Percentiles rank a stretch among this genome's conserved stretches.
Evolutionary conservation across 2,113 vertebrate genomes (phyloP).

Genomic region (Perognathus longimembris): DNA sequence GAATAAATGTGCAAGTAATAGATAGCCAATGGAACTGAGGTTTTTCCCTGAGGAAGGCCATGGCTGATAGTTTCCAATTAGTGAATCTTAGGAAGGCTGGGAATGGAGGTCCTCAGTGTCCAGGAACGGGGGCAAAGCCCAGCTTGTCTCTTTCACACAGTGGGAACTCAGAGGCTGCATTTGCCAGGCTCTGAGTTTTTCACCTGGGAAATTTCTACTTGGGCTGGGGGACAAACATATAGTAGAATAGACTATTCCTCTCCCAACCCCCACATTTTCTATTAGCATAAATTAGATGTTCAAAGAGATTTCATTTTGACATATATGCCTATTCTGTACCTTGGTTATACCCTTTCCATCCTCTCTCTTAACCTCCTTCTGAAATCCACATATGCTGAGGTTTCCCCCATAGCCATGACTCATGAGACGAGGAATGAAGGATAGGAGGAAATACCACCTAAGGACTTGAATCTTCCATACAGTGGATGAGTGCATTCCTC

Average conservation of each 20-base stretch:
- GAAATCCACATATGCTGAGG: background rate
- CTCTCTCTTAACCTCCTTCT: no score
- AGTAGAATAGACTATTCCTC: background rate
- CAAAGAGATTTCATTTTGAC: no score
- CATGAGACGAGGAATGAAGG: background rate
- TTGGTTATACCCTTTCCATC: no score
- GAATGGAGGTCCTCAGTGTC: background rate
- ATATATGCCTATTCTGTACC: no score
- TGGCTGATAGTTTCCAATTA: background rate
- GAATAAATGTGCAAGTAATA: background rate
- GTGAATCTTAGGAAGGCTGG: background rate
- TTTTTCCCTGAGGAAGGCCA: background rate
- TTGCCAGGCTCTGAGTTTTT: background rate
- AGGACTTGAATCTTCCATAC: no score
- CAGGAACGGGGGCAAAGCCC: background rate
- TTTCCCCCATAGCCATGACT: background rate
- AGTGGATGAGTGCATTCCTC: background rate
- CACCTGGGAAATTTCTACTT: background rate
- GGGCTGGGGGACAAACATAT: fast-evolving
- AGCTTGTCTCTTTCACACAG: background rate
- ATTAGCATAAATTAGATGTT: no score
- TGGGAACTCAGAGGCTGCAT: background rate
- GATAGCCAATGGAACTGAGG: background rate
- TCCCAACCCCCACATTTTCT: no score
- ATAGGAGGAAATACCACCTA: background rate